A percentile compares a stretch with the other conserved stretches of the same genome.
These are phyloP conservation scores for Drosophila ogumai DNA, from an alignment of 1,140 invertebrate genomes.

Conservation along the genomic window DNA sequence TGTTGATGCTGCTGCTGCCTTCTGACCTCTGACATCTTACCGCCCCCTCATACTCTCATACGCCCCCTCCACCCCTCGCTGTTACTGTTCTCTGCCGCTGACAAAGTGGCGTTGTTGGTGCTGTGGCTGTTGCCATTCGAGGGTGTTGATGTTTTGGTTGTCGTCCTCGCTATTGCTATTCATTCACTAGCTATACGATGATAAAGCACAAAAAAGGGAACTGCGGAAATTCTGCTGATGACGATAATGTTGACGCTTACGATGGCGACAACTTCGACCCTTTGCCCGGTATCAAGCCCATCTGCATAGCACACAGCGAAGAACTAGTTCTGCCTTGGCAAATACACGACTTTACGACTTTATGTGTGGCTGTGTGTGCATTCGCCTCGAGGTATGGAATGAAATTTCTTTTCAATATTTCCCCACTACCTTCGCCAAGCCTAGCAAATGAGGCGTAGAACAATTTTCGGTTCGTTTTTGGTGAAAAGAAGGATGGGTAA, in stretches of 20 bases:
- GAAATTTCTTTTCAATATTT: slow-evolving; percentile 73
- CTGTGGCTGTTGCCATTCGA: slow-evolving; percentile 38
- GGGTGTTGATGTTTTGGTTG: slow-evolving; percentile 79
- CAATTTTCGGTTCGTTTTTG: slow-evolving; percentile 54
- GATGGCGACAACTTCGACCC: slow-evolving; percentile 47
- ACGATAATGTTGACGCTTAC: slow-evolving; percentile 79
- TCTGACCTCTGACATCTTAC: slow-evolving; percentile 16
- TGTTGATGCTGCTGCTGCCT: slow-evolving; percentile 52
- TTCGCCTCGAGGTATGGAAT: slow-evolving; percentile 55
- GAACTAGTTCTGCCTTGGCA: slow-evolving; percentile 1
- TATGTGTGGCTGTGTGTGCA: background rate
- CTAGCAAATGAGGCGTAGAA: slow-evolving; percentile 69
- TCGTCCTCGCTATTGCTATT: slow-evolving; percentile 74
- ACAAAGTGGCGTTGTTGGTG: slow-evolving; percentile 60
- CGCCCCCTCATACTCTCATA: background rate
- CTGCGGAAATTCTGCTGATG: slow-evolving; percentile 81
- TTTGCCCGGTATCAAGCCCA: slow-evolving; percentile 55
- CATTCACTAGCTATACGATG: slow-evolving; percentile 79
- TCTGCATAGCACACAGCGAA: slow-evolving; percentile 15
- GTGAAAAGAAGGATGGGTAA: slow-evolving; percentile 8
- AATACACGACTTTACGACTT: background rate
- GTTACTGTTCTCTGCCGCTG: slow-evolving; percentile 39
- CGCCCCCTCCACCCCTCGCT: background rate
- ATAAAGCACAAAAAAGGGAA: slow-evolving; percentile 80
- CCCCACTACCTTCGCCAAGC: slow-evolving; percentile 23